Evolutionary conservation across 2,797 vertebrate genomes (phyloP).

Genomic region (Sebastes flavidus): DNA sequence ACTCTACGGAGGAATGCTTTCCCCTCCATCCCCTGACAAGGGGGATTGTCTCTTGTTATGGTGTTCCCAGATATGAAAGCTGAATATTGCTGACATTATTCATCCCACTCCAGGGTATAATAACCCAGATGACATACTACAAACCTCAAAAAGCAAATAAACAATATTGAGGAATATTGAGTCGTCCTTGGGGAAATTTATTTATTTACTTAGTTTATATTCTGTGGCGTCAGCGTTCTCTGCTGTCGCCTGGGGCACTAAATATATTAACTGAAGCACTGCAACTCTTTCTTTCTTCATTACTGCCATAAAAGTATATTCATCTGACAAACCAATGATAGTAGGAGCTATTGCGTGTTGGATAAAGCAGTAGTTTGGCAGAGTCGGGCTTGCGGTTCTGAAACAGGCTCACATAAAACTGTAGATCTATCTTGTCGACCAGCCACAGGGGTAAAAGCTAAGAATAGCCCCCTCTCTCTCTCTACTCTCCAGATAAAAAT

Average conservation of each 20-base stretch:
- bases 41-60: conserved; percentile 31
- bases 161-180: conserved; percentile 42
- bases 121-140: conserved; percentile 53
- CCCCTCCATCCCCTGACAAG: background rate
- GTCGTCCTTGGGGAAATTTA: conserved; percentile 50
- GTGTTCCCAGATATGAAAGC: conserved; percentile 49
- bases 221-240: conserved; percentile 52
- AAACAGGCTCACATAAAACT: conserved; percentile 40
- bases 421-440: conserved; percentile 47
- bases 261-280: conserved; percentile 46
- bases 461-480: conserved; percentile 59
- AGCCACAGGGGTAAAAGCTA: conserved; percentile 57
- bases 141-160: conserved; percentile 60
- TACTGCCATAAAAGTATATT: conserved; percentile 24
- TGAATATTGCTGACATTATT: conserved; percentile 65
- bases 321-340: conserved; percentile 3
- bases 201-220: conserved; percentile 65
- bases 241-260: conserved; percentile 18
- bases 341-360: background rate
- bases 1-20: background rate
- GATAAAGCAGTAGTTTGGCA: conserved; percentile 10
- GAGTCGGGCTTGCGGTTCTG: background rate
- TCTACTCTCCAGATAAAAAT: conserved; percentile 61
- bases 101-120: conserved; percentile 57
- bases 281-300: conserved; percentile 14